These are phyloP conservation scores for Julus scanicus DNA, from an alignment of 2,888 invertebrate genomes.

Conservation along the genomic window DNA sequence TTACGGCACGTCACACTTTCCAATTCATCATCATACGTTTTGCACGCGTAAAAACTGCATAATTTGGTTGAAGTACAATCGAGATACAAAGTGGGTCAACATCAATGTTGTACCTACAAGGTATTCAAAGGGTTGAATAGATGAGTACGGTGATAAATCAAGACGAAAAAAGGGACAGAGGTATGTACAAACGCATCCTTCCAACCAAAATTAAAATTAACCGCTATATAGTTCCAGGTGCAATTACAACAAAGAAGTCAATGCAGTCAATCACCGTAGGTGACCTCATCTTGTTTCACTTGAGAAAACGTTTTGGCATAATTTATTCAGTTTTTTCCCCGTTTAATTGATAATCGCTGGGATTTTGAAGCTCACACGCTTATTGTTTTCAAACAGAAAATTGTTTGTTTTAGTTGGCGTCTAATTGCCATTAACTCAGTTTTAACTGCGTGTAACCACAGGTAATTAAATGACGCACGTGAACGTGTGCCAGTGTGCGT, in stretches of 20 bases:
- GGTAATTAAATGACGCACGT: conserved; percentile 38
- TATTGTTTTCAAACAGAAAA: conserved; percentile 31
- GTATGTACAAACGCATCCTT: not conserved
- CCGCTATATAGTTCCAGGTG: not conserved
- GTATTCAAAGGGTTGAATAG: not conserved
- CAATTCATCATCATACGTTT: not conserved
- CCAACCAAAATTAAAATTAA: not conserved
- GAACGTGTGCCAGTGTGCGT: not conserved
- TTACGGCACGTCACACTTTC: not conserved
- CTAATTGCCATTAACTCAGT: not conserved
- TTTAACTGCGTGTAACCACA: not conserved
- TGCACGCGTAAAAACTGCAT: not conserved
- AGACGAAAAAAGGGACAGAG: conserved; percentile 7
- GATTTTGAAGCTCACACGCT: not conserved
- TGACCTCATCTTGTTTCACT: conserved; percentile 39
- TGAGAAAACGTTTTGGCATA: not conserved
- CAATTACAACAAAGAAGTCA: conserved; percentile 21
- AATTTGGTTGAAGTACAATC: not conserved
- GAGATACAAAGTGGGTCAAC: conserved; percentile 18
- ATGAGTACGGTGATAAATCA: not conserved
- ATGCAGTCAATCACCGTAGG: conserved; percentile 28
- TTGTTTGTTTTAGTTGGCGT: conserved; percentile 1
- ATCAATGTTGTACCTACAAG: not conserved
- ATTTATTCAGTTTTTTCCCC: not conserved
- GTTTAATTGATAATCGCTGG: not conserved